A percentile compares a stretch with the other conserved stretches of the same genome.
Evolutionary conservation across 2,797 vertebrate species (phyloP).

Genomic region (Carcharodon carcharias): DNA sequence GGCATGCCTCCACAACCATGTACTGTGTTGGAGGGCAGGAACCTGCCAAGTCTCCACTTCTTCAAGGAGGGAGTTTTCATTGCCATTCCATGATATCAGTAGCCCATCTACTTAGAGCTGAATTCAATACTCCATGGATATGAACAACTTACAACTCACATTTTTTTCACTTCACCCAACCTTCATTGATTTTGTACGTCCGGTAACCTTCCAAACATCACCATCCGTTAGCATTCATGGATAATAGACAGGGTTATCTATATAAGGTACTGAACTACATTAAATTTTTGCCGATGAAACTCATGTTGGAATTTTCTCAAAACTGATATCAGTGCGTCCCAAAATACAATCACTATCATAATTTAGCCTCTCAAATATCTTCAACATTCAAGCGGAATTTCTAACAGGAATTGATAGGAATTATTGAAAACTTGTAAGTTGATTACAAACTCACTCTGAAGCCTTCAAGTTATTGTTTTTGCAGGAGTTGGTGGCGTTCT

Average conservation of each 20-base stretch:
- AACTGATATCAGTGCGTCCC: neutral
- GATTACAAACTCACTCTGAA: neutral
- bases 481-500: neutral
- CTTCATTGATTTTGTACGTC: too few relatives aligned
- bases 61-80: neutral
- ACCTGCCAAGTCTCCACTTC: neutral
- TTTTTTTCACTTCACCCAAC: neutral
- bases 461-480: neutral
- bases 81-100: neutral
- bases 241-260: too few relatives aligned
- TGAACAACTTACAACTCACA: neutral
- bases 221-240: neutral
- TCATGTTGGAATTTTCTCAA: neutral
- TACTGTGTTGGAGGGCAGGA: neutral
- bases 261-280: too few relatives aligned
- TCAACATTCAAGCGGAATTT: neutral
- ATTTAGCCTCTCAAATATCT: neutral
- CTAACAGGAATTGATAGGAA: neutral
- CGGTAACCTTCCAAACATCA: neutral
- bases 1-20: too few relatives aligned
- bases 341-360: neutral
- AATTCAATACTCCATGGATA: neutral
- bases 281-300: neutral
- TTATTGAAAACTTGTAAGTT: neutral
- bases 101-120: neutral